Conservation (phyloP, 1,140 invertebrate genomes). For the Calliphora vicina region DNA sequence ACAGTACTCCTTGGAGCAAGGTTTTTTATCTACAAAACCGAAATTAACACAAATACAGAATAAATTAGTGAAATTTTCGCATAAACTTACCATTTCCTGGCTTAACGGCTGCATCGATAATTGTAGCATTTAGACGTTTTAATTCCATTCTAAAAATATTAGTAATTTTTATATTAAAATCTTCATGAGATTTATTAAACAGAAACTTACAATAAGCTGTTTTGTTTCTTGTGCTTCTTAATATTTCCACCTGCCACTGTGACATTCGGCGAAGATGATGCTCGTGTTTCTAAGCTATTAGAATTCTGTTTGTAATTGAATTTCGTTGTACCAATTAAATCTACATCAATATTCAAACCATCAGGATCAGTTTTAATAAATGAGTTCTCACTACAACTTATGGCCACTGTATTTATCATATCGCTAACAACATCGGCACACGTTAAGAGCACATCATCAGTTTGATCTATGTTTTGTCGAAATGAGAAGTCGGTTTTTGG, state of each 20-base stretch:
- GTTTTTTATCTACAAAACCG: conserved; percentile 45
- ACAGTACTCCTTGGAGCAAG: conserved; percentile 51
- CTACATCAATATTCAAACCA: background rate
- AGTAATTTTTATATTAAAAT: background rate
- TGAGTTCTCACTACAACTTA: conserved; percentile 59
- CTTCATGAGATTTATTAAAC: background rate
- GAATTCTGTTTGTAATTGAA: background rate
- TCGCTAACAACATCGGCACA: conserved; percentile 57
- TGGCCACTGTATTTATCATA: conserved; percentile 61
- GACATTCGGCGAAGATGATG: background rate
- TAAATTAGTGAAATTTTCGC: background rate
- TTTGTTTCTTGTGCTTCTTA: conserved; percentile 46
- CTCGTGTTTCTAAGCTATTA: background rate
- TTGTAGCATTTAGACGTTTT: conserved; percentile 58
- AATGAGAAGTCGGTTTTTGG: conserved; percentile 41
- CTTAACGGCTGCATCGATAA: conserved; percentile 56
- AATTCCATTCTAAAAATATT: conserved; percentile 47
- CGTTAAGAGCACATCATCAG: conserved; percentile 37
- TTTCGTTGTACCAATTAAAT: background rate
- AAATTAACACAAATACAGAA: background rate
- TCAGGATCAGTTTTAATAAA: conserved; percentile 54
- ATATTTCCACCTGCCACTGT: conserved; percentile 31
- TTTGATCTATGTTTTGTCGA: conserved; percentile 33
- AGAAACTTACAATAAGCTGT: conserved; percentile 46
- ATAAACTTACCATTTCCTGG: conserved; percentile 40